phyloP scores from a whole-genome alignment of 2,888 invertebrate genomes.

The Keiferia lycopersicella region DNA sequence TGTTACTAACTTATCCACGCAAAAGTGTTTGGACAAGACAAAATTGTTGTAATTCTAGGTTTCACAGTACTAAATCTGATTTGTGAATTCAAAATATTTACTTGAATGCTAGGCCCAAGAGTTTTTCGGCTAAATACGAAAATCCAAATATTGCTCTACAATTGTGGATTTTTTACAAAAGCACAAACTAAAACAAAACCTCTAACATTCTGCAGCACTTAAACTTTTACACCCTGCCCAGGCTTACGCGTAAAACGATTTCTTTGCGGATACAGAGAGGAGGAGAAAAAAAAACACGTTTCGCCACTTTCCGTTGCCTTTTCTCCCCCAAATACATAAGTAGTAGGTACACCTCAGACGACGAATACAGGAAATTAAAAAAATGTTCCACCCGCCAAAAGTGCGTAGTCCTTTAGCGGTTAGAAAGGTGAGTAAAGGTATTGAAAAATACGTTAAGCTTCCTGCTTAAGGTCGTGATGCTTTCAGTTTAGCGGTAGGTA shows the following conservation, averaged over 20 bases:
- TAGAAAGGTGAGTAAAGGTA: neutral
- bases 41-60: too few relatives aligned
- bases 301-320: conserved; percentile 28
- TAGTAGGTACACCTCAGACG: neutral
- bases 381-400: neutral
- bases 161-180: neutral
- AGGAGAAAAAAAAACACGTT: conserved; percentile 29
- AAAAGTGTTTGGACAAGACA: too few relatives aligned
- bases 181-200: neutral
- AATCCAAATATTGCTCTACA: too few relatives aligned
- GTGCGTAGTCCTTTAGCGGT: neutral
- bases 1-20: too few relatives aligned
- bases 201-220: neutral
- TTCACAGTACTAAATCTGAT: too few relatives aligned
- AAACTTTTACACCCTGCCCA: neutral
- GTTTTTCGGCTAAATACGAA: too few relatives aligned
- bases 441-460: neutral
- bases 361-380: conserved; percentile 11
- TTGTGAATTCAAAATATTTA: too few relatives aligned
- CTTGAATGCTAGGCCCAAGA: too few relatives aligned
- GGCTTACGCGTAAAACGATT: conserved; percentile 6
- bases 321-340: conserved; percentile 12
- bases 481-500: too few relatives aligned
- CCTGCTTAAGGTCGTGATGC: too few relatives aligned
- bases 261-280: conserved; percentile 19